These are phyloP conservation scores for Lasioglossum marginatum DNA, from an alignment of 2,888 invertebrate species.

Conservation along the genomic window DNA sequence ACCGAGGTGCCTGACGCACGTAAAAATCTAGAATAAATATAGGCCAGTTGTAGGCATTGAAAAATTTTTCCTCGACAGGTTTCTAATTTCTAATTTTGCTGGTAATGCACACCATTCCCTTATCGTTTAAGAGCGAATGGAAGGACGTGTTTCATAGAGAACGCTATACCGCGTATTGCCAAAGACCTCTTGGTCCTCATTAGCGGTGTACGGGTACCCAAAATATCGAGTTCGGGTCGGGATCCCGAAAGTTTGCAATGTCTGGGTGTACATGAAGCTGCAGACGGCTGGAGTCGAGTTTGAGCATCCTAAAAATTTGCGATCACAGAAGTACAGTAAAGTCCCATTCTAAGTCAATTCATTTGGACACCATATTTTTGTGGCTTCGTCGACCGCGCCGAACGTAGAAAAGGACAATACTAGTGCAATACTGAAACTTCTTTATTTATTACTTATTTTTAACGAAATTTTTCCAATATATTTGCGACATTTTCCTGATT, in stretches of 20 bases:
- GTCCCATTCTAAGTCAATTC: too few species aligned
- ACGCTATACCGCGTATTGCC: slow-evolving; percentile 38
- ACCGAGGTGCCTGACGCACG: slow-evolving; percentile 70
- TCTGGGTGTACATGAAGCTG: too few species aligned
- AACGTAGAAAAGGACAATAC: too few species aligned
- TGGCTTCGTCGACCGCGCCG: too few species aligned
- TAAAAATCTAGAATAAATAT: slow-evolving; percentile 70
- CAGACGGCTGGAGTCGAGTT: too few species aligned
- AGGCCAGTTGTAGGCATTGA: slow-evolving; percentile 70
- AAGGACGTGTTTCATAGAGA: slow-evolving; percentile 55
- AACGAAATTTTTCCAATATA: too few species aligned
- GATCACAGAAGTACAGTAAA: too few species aligned
- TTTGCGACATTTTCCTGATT: too few species aligned
- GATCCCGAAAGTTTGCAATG: not conserved
- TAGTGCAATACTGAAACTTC: too few species aligned
- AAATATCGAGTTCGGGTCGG: not conserved
- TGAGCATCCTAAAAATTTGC: too few species aligned
- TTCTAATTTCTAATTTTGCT: slow-evolving; percentile 38
- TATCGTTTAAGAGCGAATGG: slow-evolving; percentile 41
- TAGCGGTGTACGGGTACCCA: not conserved
- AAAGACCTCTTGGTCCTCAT: slow-evolving; percentile 27
- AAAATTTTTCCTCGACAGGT: slow-evolving; percentile 49
- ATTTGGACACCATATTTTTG: too few species aligned
- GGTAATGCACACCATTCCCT: slow-evolving; percentile 44
- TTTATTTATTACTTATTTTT: too few species aligned